phyloP scores from a whole-genome alignment of 2,888 invertebrate genomes.

The Cactoblastis cactorum region DNA sequence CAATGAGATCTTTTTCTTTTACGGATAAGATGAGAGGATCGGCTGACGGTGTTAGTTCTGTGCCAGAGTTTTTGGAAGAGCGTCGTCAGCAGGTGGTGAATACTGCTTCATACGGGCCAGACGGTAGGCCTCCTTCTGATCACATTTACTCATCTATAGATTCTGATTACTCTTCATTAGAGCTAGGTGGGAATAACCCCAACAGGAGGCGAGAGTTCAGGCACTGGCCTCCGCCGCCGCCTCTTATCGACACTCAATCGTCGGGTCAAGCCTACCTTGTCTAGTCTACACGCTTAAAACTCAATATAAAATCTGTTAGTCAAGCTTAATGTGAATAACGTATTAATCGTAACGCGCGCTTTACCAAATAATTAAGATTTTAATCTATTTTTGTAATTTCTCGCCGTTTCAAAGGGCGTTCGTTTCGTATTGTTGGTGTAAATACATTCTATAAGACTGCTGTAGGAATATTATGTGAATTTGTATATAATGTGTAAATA shows the following conservation, averaged over 20 bases:
- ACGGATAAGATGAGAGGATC: constrained; percentile 70
- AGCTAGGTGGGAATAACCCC: constrained; percentile 78
- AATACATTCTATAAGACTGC: constrained; percentile 79
- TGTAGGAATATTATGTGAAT: constrained; percentile 74
- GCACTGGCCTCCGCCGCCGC: constrained; percentile 71
- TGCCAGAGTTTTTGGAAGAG: constrained; percentile 76
- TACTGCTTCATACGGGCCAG: constrained; percentile 63
- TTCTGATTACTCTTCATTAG: constrained; percentile 91
- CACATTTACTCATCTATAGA: constrained; percentile 95
- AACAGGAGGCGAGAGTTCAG: constrained; percentile 66
- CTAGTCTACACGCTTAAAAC: constrained; percentile 62
- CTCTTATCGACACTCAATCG: constrained; percentile 63
- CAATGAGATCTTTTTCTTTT: constrained; percentile 80
- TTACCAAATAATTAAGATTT: constrained; percentile 76
- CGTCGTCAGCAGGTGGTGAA: constrained; percentile 59
- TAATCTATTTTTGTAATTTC: constrained; percentile 76
- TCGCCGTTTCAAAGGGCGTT: constrained; percentile 65
- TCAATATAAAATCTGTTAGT: constrained; percentile 48
- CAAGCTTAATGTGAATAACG: constrained; percentile 71
- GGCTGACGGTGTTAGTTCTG: constrained; percentile 78
- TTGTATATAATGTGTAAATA: constrained; percentile 76
- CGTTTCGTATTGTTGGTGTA: constrained; percentile 66
- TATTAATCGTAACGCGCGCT: constrained; percentile 68
- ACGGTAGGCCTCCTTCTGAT: constrained; percentile 88
- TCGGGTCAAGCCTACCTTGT: constrained; percentile 75